These are phyloP conservation scores for Ophioninae sp. DNA, from an alignment of 2,888 invertebrate species.

Conservation along the genomic window DNA sequence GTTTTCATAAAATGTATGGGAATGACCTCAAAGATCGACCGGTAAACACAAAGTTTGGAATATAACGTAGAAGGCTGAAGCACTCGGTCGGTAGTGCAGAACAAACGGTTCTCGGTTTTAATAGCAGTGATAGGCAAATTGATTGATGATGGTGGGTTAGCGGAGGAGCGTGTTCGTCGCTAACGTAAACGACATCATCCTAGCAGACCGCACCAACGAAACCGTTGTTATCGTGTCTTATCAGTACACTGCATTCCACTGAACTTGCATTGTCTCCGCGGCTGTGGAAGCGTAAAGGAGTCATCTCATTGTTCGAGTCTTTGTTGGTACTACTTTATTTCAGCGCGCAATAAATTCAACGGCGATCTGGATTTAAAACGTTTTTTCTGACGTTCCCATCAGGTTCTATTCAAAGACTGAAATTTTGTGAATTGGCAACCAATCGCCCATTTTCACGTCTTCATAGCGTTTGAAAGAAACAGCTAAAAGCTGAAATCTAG, in stretches of 20 bases:
- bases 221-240: neutral
- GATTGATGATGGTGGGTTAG: neutral
- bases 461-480: too few relatives aligned
- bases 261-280: neutral
- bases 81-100: neutral
- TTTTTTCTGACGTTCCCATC: too few relatives aligned
- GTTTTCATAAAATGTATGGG: neutral
- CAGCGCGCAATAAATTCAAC: neutral
- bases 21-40: neutral
- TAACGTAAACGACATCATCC: neutral
- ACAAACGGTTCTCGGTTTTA: neutral
- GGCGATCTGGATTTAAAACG: neutral
- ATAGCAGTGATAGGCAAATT: neutral
- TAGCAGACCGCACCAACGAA: neutral
- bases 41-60: neutral
- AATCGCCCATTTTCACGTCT: too few relatives aligned
- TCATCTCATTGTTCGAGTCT: neutral
- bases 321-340: neutral
- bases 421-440: too few relatives aligned
- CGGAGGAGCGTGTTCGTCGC: neutral
- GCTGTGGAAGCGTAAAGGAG: neutral
- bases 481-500: too few relatives aligned
- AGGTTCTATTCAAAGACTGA: too few relatives aligned
- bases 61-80: neutral
- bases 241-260: neutral